These are phyloP conservation scores for Parnassius apollo DNA, from an alignment of 2,888 invertebrate species.

Conservation along the genomic window DNA sequence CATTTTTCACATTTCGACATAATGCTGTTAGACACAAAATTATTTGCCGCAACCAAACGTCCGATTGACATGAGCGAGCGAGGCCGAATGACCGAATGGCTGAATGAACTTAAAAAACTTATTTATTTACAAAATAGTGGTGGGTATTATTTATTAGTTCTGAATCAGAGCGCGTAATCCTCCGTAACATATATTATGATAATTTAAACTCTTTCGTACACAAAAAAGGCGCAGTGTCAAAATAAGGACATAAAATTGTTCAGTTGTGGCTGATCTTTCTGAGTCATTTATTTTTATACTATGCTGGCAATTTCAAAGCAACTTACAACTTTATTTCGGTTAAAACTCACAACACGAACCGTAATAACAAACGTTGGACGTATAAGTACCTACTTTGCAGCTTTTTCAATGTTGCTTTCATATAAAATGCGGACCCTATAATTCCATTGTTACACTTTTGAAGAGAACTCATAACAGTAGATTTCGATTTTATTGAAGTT, in stretches of 20 bases:
- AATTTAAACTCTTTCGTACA: no score
- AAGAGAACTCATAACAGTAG: conserved; percentile 69
- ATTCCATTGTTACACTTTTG: conserved; percentile 65
- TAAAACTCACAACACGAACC: conserved; percentile 18
- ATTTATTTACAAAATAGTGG: no score
- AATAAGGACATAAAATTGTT: neutral
- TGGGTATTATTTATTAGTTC: no score
- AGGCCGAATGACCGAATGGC: no score
- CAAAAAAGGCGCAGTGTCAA: neutral
- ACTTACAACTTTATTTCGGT: conserved; percentile 19
- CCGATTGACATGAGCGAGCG: no score
- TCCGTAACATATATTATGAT: no score
- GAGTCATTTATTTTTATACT: conserved; percentile 8
- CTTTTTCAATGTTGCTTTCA: conserved; percentile 33
- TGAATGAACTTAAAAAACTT: no score
- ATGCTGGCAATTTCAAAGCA: conserved; percentile 4
- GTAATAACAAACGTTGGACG: conserved; percentile 26
- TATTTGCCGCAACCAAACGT: no score
- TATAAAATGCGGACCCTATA: conserved; percentile 53
- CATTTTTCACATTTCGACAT: no score
- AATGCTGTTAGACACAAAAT: no score
- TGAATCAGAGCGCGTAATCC: no score
- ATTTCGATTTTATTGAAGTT: conserved; percentile 74
- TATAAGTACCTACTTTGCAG: conserved; percentile 22
- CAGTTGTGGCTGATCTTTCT: neutral